Evolutionary conservation across 2,797 vertebrate genomes (phyloP).

Genomic region (Sebastes steindachneri): DNA sequence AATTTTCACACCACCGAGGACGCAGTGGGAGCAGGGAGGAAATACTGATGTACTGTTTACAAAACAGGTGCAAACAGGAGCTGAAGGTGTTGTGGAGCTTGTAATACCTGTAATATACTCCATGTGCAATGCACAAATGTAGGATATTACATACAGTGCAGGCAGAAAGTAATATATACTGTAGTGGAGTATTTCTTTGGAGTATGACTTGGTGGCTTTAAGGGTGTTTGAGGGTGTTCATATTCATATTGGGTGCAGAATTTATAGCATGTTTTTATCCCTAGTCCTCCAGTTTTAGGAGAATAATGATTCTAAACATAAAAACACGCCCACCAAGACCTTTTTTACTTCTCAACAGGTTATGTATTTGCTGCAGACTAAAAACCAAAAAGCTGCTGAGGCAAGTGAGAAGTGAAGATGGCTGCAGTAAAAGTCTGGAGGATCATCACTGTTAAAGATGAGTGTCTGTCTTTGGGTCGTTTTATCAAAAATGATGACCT

Average conservation of each 20-base stretch:
- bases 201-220: neutral
- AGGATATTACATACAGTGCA: neutral
- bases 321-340: neutral
- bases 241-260: neutral
- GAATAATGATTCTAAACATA: neutral
- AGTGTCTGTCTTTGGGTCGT: neutral
- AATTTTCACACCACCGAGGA: constrained; percentile 41
- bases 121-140: neutral
- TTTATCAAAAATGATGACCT: neutral
- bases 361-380: neutral
- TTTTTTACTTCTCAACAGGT: neutral
- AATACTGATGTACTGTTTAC: neutral
- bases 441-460: neutral
- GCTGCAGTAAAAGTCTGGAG: neutral
- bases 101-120: neutral
- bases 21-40: neutral
- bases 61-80: neutral
- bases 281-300: neutral
- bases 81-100: neutral
- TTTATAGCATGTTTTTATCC: neutral
- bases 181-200: neutral
- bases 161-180: neutral
- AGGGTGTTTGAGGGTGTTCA: neutral
- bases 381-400: neutral
- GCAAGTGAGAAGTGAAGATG: neutral